Conservation (phyloP, 2,113 vertebrate species). For the Spilogale gracilis region DNA sequence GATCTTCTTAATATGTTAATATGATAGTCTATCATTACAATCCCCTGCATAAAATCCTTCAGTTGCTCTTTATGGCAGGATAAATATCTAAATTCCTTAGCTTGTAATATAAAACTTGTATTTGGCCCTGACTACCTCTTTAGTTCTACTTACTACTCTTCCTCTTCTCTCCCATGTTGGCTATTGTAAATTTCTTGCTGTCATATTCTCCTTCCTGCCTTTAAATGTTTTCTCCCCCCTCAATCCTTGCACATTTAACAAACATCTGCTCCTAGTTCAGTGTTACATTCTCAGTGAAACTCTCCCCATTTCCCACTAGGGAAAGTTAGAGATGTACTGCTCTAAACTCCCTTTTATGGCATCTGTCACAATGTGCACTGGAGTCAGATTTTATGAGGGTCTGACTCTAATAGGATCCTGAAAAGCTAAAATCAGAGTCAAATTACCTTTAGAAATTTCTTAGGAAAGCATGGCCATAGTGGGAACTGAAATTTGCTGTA, state of each 20-base stretch:
- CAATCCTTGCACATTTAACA: neutral
- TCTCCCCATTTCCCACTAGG: neutral
- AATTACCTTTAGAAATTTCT: constrained; percentile 22
- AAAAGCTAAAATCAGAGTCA: constrained; percentile 12
- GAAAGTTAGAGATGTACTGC: neutral
- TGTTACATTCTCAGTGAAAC: neutral
- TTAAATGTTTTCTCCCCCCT: constrained; percentile 7
- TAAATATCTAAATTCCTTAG: constrained; percentile 29
- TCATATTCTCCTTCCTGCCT: neutral
- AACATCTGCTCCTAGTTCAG: constrained; percentile 46
- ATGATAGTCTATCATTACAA: neutral
- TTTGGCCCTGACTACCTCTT: neutral
- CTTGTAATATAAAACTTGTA: neutral
- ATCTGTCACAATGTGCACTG: neutral
- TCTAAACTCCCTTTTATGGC: neutral
- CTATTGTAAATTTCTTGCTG: constrained; percentile 18
- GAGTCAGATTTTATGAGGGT: neutral
- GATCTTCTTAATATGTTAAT: neutral
- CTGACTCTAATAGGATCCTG: neutral
- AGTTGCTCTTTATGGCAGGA: neutral
- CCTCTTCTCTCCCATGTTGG: neutral
- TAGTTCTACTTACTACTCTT: neutral
- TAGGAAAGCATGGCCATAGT: neutral
- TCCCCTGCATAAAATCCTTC: neutral
- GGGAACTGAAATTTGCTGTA: neutral